Conservation (phyloP, 2,888 invertebrate species). For the Melolontha melolontha region DNA sequence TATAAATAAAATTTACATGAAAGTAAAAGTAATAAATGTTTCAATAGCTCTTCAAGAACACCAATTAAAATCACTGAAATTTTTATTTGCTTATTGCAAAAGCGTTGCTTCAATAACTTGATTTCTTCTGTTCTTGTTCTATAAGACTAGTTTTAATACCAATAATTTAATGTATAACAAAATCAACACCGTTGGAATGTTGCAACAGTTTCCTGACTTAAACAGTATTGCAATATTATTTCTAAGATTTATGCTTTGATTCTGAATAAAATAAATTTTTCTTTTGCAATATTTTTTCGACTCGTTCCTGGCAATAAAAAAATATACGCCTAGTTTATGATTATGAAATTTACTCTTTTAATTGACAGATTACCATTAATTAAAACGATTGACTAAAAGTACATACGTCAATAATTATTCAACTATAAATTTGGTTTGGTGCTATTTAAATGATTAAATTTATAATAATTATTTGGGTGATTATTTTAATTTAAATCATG, state of each 20-base stretch:
- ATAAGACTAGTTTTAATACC: too few relatives aligned
- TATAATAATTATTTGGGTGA: too few relatives aligned
- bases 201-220: slow-evolving; percentile 16
- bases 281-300: slow-evolving; percentile 19
- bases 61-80: too few relatives aligned
- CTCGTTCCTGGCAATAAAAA: not conserved
- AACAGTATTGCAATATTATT: slow-evolving; percentile 5
- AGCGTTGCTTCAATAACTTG: too few relatives aligned
- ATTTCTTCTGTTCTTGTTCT: too few relatives aligned
- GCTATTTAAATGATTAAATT: not conserved
- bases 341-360: slow-evolving; percentile 9
- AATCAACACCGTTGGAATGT: not conserved
- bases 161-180: too few relatives aligned
- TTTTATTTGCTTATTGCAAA: too few relatives aligned
- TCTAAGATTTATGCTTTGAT: not conserved
- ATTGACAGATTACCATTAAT: slow-evolving; percentile 8
- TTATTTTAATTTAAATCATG: too few relatives aligned
- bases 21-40: too few relatives aligned
- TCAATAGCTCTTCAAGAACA: too few relatives aligned
- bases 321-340: not conserved
- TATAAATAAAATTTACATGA: too few relatives aligned
- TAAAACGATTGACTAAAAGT: not conserved
- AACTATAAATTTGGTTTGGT: not conserved
- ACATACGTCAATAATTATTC: not conserved
- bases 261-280: slow-evolving; percentile 1